Conservation (phyloP, 2,797 vertebrate species). For the Phataginus tricuspis region DNA sequence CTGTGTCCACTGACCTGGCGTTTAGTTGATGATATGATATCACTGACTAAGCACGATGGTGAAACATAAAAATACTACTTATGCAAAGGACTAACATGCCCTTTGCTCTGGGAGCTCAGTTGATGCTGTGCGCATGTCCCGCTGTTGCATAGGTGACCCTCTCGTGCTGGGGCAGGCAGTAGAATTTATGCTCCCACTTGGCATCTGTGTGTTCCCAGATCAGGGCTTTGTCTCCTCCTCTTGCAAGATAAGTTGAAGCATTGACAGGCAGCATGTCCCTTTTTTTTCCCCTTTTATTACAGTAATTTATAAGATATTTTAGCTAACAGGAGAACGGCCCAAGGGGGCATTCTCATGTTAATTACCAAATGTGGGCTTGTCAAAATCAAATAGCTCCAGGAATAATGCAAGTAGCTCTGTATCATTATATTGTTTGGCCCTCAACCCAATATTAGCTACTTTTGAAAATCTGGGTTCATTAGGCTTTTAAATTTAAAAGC, state of each 20-base stretch:
- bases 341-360: slow-evolving; percentile 90
- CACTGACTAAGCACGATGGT: not conserved
- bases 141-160: slow-evolving; percentile 69
- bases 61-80: not conserved
- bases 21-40: not conserved
- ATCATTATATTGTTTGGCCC: slow-evolving; percentile 88
- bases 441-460: slow-evolving; percentile 87
- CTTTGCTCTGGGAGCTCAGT: slow-evolving; percentile 37
- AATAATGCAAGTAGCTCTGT: slow-evolving; percentile 87
- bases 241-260: slow-evolving; percentile 87
- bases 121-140: slow-evolving; percentile 25
- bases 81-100: not conserved
- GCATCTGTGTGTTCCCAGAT: slow-evolving; percentile 83
- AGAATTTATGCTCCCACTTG: slow-evolving; percentile 83
- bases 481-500: slow-evolving; percentile 82
- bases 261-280: slow-evolving; percentile 88
- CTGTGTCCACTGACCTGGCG: not conserved
- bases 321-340: slow-evolving; percentile 89
- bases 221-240: slow-evolving; percentile 85
- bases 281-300: slow-evolving; percentile 87
- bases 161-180: slow-evolving; percentile 70
- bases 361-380: slow-evolving; percentile 91
- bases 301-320: slow-evolving; percentile 91
- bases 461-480: slow-evolving; percentile 81
- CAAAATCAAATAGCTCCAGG: slow-evolving; percentile 90